These are phyloP conservation scores for Triplophysa bombifrons DNA, from an alignment of 2,797 vertebrate species.

Conservation along the genomic window DNA sequence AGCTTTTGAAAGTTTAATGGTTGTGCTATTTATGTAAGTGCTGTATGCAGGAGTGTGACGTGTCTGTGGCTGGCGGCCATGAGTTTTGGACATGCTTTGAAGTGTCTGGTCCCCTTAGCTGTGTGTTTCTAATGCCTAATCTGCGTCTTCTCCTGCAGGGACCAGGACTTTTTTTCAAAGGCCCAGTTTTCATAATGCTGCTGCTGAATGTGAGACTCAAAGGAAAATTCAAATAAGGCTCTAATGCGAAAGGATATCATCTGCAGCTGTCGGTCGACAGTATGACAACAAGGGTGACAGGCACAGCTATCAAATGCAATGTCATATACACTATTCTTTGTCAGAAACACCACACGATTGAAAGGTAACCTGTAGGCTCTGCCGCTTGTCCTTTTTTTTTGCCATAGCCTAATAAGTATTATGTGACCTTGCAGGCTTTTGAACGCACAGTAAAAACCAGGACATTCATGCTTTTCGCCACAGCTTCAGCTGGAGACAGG, in stretches of 20 bases:
- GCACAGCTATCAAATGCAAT: constrained; percentile 33
- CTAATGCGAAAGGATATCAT: constrained; percentile 41
- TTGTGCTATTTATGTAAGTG: constrained; percentile 51
- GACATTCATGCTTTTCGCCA: not conserved
- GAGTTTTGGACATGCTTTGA: constrained; percentile 51
- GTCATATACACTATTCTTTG: constrained; percentile 17
- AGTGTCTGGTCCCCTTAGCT: constrained; percentile 41
- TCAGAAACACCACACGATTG: not conserved
- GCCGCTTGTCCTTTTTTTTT: not conserved
- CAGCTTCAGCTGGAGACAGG: not conserved
- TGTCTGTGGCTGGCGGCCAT: constrained; percentile 44
- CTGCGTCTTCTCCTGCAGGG: not conserved
- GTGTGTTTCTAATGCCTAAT: constrained; percentile 41
- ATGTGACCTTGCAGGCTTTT: not conserved
- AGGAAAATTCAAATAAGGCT: constrained; percentile 47
- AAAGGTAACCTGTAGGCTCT: not conserved
- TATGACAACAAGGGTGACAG: constrained; percentile 33
- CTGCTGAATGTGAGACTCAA: constrained; percentile 50
- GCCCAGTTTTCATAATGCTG: constrained; percentile 45
- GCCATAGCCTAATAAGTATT: not conserved
- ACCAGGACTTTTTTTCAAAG: constrained; percentile 46
- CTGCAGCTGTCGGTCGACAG: constrained; percentile 42
- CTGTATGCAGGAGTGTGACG: constrained; percentile 28
- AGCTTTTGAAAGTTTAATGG: constrained; percentile 59
- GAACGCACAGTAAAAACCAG: not conserved